Base-by-base conservation (phyloP, 2,113 vertebrate species). In the Dasyornis broadbenti region DNA sequence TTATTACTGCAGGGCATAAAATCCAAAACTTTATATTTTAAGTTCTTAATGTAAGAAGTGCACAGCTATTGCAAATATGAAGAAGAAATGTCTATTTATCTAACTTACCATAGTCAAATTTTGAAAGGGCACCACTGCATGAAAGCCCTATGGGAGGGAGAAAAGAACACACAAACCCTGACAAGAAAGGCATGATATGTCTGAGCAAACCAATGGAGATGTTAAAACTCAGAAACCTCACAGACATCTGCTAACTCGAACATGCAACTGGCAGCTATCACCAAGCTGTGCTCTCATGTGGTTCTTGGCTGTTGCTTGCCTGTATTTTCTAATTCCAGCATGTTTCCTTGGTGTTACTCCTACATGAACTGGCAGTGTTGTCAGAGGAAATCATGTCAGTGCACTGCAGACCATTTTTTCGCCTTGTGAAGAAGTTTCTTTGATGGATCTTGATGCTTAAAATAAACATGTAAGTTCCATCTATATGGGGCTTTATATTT, bases 301-400 rank as follows among this genome's bases (percentile, higher is more conserved):
- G 70, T 82, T 86, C 84, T 93, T 22, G 45, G 92, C 90, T 95
- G 84, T 82, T 93, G 47, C 91, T 96, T 95, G 80, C 60, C 77
- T 91, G 65, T 93, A 31, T 89, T 95, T 95, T 90, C 90, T 96
- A 92, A 96, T 94, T 96, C 86, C 94, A 95, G 44, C 70, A 59
- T 73, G 82, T 56, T 72, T 96, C 60, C 89, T 79, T 6, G 33
- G 78, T 95, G 92, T 94, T 84, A 76, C 70, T 93, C 71, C 82
- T 96, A 96, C 87, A 78, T 73, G 92, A 96, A 92, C 94, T 96
- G 97, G 95, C 96, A 97, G 81, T 76, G 73, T 78, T 96, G 96
- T 96, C 96, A 96, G 60, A 96, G 77, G 45, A 87, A 73, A 97
- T 97, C 88, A 96, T 71, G 90, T 95, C 95, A 94, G 71, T n/a